phyloP scores from a whole-genome alignment of 2,797 vertebrate species.

The Eurystomus glaucurus region DNA sequence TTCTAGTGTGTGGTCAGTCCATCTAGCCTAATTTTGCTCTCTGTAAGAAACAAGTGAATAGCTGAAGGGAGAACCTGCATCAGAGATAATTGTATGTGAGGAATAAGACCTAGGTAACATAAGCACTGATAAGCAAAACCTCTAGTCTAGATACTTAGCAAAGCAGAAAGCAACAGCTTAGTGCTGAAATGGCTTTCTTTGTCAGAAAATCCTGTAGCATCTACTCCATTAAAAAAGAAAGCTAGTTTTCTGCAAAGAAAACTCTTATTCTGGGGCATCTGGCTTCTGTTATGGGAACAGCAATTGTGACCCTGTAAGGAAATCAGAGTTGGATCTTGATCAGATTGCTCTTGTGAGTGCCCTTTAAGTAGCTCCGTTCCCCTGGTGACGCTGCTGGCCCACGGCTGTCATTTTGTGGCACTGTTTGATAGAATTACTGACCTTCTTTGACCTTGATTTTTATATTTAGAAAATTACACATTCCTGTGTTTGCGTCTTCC shows the following conservation, averaged over 20 bases:
- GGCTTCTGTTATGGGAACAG: conserved; percentile 39
- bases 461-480: conserved; percentile 60
- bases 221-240: not conserved
- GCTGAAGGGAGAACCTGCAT: not conserved
- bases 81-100: not conserved
- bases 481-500: conserved; percentile 29
- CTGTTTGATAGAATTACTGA: conserved; percentile 42
- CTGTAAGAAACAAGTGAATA: not conserved
- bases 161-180: not conserved
- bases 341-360: not conserved
- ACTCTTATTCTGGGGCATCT: not conserved
- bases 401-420: conserved; percentile 33
- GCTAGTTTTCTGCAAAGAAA: not conserved
- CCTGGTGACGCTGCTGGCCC: conserved; percentile 38
- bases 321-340: conserved; percentile 31
- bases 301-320: conserved; percentile 12
- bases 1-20: not conserved
- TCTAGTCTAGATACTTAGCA: not conserved
- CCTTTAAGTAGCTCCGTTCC: conserved; percentile 27
- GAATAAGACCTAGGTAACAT: not conserved
- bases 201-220: not conserved
- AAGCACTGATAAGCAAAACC: not conserved
- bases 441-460: conserved; percentile 54
- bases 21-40: not conserved
- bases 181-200: not conserved